A percentile compares a stretch with the other conserved stretches of the same genome.
These are phyloP conservation scores for Trochalopteron elliotii DNA, from an alignment of 2,113 vertebrate species.

Conservation along the genomic window DNA sequence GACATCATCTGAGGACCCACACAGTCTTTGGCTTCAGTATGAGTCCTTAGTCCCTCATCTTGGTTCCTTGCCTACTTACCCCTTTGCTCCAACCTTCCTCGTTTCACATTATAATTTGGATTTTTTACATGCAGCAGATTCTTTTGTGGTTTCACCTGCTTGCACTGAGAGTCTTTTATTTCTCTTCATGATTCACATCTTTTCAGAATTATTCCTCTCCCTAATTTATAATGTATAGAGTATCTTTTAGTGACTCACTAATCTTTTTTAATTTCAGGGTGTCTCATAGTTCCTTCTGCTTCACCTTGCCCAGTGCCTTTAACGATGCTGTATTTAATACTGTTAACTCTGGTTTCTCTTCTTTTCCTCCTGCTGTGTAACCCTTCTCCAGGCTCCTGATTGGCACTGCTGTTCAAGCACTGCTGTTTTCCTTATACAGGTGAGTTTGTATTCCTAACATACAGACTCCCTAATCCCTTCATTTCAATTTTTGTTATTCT, in stretches of 20 bases:
- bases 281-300: not conserved
- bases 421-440: not conserved
- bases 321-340: not conserved
- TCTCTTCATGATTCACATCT: not conserved
- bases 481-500: not conserved
- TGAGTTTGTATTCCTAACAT: not conserved
- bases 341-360: not conserved
- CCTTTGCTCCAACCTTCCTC: not conserved
- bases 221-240: not conserved
- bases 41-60: not conserved
- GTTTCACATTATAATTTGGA: not conserved
- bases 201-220: not conserved
- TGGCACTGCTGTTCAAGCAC: not conserved
- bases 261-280: not conserved
- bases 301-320: not conserved
- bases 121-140: not conserved
- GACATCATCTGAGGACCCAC: not conserved
- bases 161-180: not conserved
- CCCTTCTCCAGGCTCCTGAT: not conserved
- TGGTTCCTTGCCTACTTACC: not conserved
- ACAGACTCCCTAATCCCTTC: not conserved
- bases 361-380: not conserved
- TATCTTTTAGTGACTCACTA: not conserved
- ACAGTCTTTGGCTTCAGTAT: accelerated
- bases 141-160: not conserved